Conservation (phyloP, 1,140 invertebrate species). For the Rhagoletis zephyria region DNA sequence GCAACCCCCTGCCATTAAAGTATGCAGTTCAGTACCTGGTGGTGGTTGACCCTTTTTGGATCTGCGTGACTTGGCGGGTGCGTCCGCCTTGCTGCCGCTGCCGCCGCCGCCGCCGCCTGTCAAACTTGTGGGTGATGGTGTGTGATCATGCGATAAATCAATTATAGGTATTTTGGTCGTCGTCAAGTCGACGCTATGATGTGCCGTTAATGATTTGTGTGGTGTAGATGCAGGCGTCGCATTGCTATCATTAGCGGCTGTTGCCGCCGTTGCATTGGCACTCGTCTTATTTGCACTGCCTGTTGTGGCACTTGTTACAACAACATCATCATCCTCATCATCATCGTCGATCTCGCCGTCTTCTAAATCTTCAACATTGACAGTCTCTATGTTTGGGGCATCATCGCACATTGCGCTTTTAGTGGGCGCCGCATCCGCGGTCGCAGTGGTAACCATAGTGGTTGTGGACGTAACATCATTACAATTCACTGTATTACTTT, state of each 20-base stretch:
- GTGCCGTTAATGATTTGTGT: not conserved
- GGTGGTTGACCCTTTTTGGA: slow-evolving; percentile 60
- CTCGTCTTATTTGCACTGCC: not conserved
- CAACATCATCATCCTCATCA: slow-evolving; percentile 73
- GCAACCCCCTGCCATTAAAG: not conserved
- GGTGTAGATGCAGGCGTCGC: not conserved
- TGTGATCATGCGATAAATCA: slow-evolving; percentile 40
- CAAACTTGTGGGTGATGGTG: slow-evolving; percentile 34
- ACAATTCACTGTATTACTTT: slow-evolving; percentile 43
- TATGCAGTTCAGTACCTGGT: slow-evolving; percentile 3
- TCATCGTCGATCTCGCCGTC: slow-evolving; percentile 78
- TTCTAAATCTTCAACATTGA: slow-evolving; percentile 71
- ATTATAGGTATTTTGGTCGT: slow-evolving; percentile 61
- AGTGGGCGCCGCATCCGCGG: not conserved
- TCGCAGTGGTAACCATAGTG: not conserved
- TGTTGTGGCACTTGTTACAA: slow-evolving; percentile 46
- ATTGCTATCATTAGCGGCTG: not conserved
- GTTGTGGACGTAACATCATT: not conserved
- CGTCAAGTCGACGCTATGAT: not conserved
- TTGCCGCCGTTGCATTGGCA: not conserved
- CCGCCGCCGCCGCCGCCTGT: not conserved
- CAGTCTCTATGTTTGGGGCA: not conserved
- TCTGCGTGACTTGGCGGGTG: slow-evolving; percentile 51
- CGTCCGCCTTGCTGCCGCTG: slow-evolving; percentile 18
- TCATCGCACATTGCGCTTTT: not conserved